Evolutionary conservation across 1,140 invertebrate genomes (phyloP).

Genomic region (Drosophila santomea): DNA sequence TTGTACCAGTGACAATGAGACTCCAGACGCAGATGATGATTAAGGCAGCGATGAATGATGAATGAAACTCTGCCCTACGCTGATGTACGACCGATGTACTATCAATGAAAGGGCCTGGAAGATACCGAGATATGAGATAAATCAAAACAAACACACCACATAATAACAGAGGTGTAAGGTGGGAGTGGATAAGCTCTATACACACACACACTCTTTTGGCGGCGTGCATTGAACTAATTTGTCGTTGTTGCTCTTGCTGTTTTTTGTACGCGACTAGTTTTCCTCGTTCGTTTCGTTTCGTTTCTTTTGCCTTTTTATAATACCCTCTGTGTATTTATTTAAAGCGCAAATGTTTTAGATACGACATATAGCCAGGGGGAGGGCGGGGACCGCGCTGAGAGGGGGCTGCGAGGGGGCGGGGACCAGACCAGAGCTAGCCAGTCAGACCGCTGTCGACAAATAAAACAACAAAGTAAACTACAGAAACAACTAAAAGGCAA

Average conservation of each 20-base stretch:
- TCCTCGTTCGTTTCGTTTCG: slow-evolving; percentile 22
- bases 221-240: slow-evolving; percentile 82
- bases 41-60: slow-evolving; percentile 51
- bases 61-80: slow-evolving; percentile 34
- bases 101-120: slow-evolving; percentile 28
- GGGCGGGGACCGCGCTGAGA: neutral
- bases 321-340: slow-evolving; percentile 79
- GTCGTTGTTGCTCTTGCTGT: slow-evolving; percentile 37
- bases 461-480: slow-evolving; percentile 55
- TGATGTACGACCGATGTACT: slow-evolving; percentile 21
- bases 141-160: slow-evolving; percentile 24
- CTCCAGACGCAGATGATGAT: slow-evolving; percentile 34
- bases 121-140: slow-evolving; percentile 3
- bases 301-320: slow-evolving; percentile 65
- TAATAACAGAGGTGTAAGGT: slow-evolving; percentile 29
- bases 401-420: slow-evolving; percentile 12
- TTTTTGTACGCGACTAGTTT: slow-evolving; percentile 47
- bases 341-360: slow-evolving; percentile 83
- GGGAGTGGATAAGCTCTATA: slow-evolving; percentile 22
- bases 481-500: slow-evolving; percentile 68
- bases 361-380: slow-evolving; percentile 59
- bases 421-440: slow-evolving; percentile 37
- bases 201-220: slow-evolving; percentile 36
- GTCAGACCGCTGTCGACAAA: slow-evolving; percentile 51
- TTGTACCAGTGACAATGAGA: slow-evolving; percentile 70